Base-by-base conservation (phyloP, 1,140 invertebrate species). In the Procambarus virginalis region DNA sequence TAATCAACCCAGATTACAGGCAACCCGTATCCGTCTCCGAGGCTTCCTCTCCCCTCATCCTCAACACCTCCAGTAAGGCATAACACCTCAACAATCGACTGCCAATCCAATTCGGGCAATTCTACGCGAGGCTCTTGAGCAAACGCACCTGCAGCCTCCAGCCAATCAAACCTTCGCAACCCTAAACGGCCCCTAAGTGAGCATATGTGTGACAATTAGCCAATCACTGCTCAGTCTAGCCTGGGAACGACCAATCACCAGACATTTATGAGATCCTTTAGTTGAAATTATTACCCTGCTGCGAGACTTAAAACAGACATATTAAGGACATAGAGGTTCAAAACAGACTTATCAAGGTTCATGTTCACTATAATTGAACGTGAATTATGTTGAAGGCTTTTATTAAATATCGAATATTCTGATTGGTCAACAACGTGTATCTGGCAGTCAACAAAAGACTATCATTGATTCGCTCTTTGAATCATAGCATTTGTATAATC, bases 241-340 rank as follows among this genome's bases (percentile, higher is more conserved):
- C 34, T 34, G 68, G 8, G n/a, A 73, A 73, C 68, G 68, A 73
- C 68, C 68, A 34, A 73, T 73, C 68, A 73, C 68, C 14, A 34
- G 22, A 6, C n/a, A 34, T 68, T 73, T 73, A 73, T 6, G 68
- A 73, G n/a, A 34, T 73, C 68, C 10, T 73, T 73, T 9, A 73
- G 22, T 5, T n/a, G 0, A 6, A 73, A 73, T 73, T 73, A 73
- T 34, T 2, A 34, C n/a, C 2, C 68, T 10, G 68, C 3, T 5
- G n/a, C n/a, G 68, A 73, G 68, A 73, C 14, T 17, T 17, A 73
- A 73, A 73, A 73, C 68, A 73, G 64, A 68, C 68, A 20, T n/a
- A 68, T 12, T 55, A 68, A 17, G 64, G 12, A 5, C 64, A 68
- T 68, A n/a, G 0, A 68, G 64, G 34, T 34, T 34, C 34, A 34